Evolutionary conservation across 2,888 invertebrate species (phyloP).

Genomic region (Agrilus mali): DNA sequence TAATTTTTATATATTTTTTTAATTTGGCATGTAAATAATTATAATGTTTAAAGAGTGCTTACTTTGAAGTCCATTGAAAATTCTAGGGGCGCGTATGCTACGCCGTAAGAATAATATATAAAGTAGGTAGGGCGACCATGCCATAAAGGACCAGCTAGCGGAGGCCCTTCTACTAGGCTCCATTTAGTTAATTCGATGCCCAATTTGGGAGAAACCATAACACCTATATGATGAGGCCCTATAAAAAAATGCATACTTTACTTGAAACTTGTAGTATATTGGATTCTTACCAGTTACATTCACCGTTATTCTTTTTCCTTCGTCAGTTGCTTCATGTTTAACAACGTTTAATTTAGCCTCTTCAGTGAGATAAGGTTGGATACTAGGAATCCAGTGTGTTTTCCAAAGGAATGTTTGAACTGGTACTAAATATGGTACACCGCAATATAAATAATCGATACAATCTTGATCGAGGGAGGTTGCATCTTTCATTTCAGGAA

Average conservation of each 20-base stretch:
- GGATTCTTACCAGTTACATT: slow-evolving; percentile 36
- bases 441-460: slow-evolving; percentile 56
- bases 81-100: slow-evolving; percentile 41
- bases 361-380: slow-evolving; percentile 37
- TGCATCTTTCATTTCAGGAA: slow-evolving; percentile 40
- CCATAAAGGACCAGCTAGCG: slow-evolving; percentile 41
- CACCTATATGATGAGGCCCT: slow-evolving; percentile 57
- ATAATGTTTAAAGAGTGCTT: slow-evolving; percentile 17
- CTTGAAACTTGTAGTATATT: background rate
- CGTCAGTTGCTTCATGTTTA: slow-evolving; percentile 27
- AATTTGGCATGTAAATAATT: background rate
- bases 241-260: slow-evolving; percentile 10
- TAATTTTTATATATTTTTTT: no score
- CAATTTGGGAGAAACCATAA: slow-evolving; percentile 47
- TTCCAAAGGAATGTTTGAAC: slow-evolving; percentile 53
- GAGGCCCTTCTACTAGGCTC: slow-evolving; percentile 43
- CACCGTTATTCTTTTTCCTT: slow-evolving; percentile 35
- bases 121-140: slow-evolving; percentile 50
- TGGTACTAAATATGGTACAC: slow-evolving; percentile 68
- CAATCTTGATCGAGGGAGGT: slow-evolving; percentile 42
- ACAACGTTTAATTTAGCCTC: slow-evolving; percentile 38
- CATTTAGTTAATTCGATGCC: slow-evolving; percentile 43
- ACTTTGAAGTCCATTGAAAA: slow-evolving; percentile 50
- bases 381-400: slow-evolving; percentile 48
- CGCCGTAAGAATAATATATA: slow-evolving; percentile 53